A percentile compares a stretch with the other conserved stretches of the same genome.
Conservation (phyloP, 1,140 invertebrate genomes). For the Cyclargus thomasi region DNA sequence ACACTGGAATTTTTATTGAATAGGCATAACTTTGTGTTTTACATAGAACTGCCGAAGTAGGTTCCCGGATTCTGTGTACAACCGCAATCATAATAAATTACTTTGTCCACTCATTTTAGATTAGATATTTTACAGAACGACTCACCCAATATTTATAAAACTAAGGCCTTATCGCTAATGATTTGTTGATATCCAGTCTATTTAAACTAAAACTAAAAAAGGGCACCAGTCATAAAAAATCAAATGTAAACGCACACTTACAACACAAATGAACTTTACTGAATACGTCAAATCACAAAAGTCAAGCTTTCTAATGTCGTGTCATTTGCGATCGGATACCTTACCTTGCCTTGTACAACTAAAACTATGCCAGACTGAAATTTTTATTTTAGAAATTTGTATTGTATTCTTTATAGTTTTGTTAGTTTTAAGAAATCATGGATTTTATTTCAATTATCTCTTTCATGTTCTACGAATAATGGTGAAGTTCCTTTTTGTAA, state of each 20-base stretch:
- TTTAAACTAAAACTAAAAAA: constrained; percentile 24
- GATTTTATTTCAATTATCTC: too few relatives aligned
- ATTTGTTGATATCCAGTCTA: constrained; percentile 6
- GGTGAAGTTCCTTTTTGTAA: too few relatives aligned
- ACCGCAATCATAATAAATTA: not conserved
- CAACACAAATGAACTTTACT: constrained; percentile 23
- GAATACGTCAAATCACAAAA: constrained; percentile 28
- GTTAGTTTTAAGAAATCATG: too few relatives aligned
- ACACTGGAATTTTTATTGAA: not conserved
- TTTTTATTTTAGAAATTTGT: too few relatives aligned
- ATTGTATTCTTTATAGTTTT: too few relatives aligned
- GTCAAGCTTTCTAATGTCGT: constrained; percentile 49
- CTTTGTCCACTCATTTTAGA: not conserved
- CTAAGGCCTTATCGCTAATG: not conserved
- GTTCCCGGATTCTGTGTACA: constrained; percentile 52
- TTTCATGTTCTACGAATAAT: too few relatives aligned
- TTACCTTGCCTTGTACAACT: not conserved
- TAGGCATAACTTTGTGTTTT: constrained; percentile 24
- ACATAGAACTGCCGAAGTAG: constrained; percentile 45
- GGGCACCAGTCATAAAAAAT: constrained; percentile 33
- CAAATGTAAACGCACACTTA: constrained; percentile 31
- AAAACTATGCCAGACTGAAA: too few relatives aligned
- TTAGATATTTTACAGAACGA: not conserved
- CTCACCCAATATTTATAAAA: not conserved
- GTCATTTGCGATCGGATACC: constrained; percentile 29